These are phyloP conservation scores for Encarsia formosa DNA, from an alignment of 2,888 invertebrate genomes.

Conservation along the genomic window DNA sequence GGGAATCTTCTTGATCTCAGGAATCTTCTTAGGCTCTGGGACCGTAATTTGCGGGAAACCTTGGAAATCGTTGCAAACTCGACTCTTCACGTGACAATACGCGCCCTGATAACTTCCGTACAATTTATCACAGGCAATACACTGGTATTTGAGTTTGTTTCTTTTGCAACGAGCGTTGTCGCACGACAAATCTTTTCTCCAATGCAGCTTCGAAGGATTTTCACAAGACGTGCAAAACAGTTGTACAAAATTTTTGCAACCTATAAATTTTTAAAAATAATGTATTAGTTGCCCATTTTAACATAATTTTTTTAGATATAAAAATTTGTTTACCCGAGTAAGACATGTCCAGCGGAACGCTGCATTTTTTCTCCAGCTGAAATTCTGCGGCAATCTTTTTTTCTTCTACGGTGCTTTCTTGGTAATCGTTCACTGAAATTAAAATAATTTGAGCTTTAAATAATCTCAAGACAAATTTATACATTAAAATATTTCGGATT, in stretches of 20 bases:
- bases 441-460: too few species aligned
- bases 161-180: neutral
- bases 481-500: too few species aligned
- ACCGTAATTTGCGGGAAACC: neutral
- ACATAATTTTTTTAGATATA: too few species aligned
- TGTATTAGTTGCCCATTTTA: neutral
- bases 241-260: neutral
- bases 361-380: too few species aligned
- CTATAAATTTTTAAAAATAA: neutral
- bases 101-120: neutral
- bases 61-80: neutral
- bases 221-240: neutral
- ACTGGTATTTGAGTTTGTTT: neutral
- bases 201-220: neutral
- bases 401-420: too few species aligned
- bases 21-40: neutral
- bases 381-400: too few species aligned
- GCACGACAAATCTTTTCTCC: neutral
- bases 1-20: neutral
- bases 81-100: neutral
- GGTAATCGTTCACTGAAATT: too few species aligned
- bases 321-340: too few species aligned
- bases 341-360: too few species aligned
- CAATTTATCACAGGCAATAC: neutral
- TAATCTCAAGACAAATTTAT: too few species aligned